Base-by-base conservation (phyloP, 2,888 invertebrate genomes). In the Phyto melanocephala region DNA sequence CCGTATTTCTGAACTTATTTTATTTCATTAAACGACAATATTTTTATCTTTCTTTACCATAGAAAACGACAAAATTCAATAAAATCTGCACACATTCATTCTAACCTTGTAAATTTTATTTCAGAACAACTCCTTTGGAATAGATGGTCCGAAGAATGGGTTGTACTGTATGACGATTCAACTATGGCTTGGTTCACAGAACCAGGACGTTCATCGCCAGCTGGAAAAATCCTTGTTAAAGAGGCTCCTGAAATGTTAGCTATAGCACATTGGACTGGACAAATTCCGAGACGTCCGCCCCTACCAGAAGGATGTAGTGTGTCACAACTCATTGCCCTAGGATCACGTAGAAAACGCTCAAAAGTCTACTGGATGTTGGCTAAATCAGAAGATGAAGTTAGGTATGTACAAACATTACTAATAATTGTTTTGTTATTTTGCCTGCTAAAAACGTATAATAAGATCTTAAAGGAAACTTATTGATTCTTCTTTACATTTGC, bases 161-260 rank as follows among this genome's bases (percentile, higher is more conserved):
- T 96, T 84, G 95, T 96, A 58, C 92, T 96, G 1, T 95, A 96
- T 90, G 95, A 95, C 86, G 96, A 96, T 90, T 96, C 96, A 11
- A 95, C 95, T n/a, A 93, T 97, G 92, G 95, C 95, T n/a, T 96
- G 96, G 95, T 96, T 94, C 90, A 95, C 96, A 90, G 91, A 91
- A 83, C 91, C 91, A 6, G 91, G 91, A 0, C 87, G 91, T 50
- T 89, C 91, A 17, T 90, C 91, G 2, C 91, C 91, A 11, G 87
- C 90, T 15, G 91, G 91, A 15, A 91, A 91, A 87, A 91, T 91
- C 28, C 92, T 95, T 83, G 94, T 97, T 83, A 95, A 95, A 89
- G 95, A 96, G 87, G 94, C 95, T 24, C 95, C 96, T 0, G 96
- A 96, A 89, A 94, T 96, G 93, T 92, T 96, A 87, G 96, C 96